Conservation (phyloP, 2,113 vertebrate genomes). For the Melanerpes formicivorus region DNA sequence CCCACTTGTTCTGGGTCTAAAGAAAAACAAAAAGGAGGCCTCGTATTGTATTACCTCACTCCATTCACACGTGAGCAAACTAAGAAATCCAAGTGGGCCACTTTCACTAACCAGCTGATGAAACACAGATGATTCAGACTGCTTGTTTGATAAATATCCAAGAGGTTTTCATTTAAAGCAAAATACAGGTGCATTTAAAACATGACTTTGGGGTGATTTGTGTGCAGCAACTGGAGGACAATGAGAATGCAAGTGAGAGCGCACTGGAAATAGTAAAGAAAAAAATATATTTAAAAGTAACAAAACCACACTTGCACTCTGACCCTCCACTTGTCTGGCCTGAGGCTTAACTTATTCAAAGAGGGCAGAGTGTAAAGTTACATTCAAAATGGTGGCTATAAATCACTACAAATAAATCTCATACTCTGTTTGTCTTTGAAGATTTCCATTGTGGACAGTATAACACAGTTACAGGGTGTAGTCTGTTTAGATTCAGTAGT, state of each 20-base stretch:
- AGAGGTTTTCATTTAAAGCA: slow-evolving; percentile 80
- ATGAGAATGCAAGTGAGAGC: slow-evolving; percentile 73
- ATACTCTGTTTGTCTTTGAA: slow-evolving; percentile 94
- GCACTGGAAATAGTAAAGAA: slow-evolving; percentile 81
- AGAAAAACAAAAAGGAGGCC: slow-evolving; percentile 74
- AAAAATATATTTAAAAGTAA: slow-evolving; percentile 74
- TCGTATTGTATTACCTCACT: slow-evolving; percentile 81
- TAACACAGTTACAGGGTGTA: slow-evolving; percentile 97
- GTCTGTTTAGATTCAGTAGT: slow-evolving; percentile 98
- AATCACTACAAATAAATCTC: slow-evolving; percentile 89
- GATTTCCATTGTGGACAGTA: slow-evolving; percentile 96
- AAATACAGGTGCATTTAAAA: slow-evolving; percentile 84
- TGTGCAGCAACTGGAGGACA: slow-evolving; percentile 82
- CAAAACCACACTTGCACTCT: slow-evolving; percentile 84
- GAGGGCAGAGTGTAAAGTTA: slow-evolving; percentile 85
- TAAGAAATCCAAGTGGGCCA: slow-evolving; percentile 75
- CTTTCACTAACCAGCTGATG: slow-evolving; percentile 76
- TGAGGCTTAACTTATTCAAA: slow-evolving; percentile 79
- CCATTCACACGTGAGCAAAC: slow-evolving; percentile 78
- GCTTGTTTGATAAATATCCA: slow-evolving; percentile 77
- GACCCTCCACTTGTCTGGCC: slow-evolving; percentile 86
- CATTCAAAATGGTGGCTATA: slow-evolving; percentile 90
- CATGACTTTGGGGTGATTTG: slow-evolving; percentile 85
- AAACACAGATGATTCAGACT: slow-evolving; percentile 73
- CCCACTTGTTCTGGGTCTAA: slow-evolving; percentile 98